Evolutionary conservation across 2,113 vertebrate genomes (phyloP), one percentile per base, ranked within the genome.

Genomic region (Aramus guarauna): DNA sequence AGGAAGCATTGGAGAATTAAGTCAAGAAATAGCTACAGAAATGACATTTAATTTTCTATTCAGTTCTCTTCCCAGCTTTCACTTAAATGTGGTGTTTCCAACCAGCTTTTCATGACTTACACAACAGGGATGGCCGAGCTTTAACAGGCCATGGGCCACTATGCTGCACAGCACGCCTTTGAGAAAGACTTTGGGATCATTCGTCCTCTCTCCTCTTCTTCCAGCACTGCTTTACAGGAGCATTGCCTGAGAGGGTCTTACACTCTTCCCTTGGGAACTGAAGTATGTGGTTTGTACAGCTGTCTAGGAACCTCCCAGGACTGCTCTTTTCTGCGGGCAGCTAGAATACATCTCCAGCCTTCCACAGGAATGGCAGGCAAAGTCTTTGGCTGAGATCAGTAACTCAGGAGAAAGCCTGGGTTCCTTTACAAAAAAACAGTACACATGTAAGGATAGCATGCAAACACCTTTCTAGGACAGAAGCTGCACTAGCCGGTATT

Each of bases 21-120:
- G 73, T 63, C 75, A 78, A 90, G 47, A 95, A 96, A 92, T 50
- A 87, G 63, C 50, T 55, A 78, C 55, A 88, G 36, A 95, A 95
- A 88, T 76, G 0, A 59, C 3, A 9, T 77, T 87, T 85, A 50
- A 77, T 88, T 93, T 96, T 55, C 81, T 74, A 69, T 77, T 92
- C 41, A 47, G 13, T 60, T 79, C 24, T 90, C 68, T 91, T 76
- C 60, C 29, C 75, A 92, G 59, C 50, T 94, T 90, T 82, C 85
- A 79, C 76, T 91, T 85, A 60, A 90, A 78, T 3, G 27, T 5
- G 30, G 55, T 45, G 30, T 48, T 90, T 74, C 62, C 58, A 94
- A 66, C 11, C 62, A 53, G 58, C 18, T 63, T 90, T 68, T 88
- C 79, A 59, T 50, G 29, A 87, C 63, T 76, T 66, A 27, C 27